phyloP scores from a whole-genome alignment of 2,797 vertebrate genomes.

The Melanotaenia parkinsoni region DNA sequence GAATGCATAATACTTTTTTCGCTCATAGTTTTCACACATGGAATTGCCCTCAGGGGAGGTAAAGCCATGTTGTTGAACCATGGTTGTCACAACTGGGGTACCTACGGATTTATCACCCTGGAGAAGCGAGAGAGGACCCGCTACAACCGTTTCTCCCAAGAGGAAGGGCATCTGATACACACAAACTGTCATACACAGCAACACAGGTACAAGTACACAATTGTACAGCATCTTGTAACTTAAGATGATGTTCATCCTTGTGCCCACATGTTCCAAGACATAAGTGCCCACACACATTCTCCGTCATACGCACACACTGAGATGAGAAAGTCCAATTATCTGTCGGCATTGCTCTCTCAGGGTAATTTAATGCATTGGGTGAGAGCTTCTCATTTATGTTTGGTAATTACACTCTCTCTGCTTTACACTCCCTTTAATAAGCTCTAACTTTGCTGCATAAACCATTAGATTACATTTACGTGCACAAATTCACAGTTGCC shows the following conservation, averaged over 20 bases:
- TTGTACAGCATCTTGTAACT: slow-evolving; percentile 40
- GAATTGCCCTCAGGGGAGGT: slow-evolving; percentile 32
- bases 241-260: slow-evolving; percentile 39
- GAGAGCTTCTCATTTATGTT: slow-evolving; percentile 84
- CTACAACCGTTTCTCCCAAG: slow-evolving; percentile 39
- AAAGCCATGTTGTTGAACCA: slow-evolving; percentile 49
- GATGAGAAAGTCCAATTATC: slow-evolving; percentile 83
- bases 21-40: slow-evolving; percentile 3
- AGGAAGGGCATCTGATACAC: slow-evolving; percentile 52
- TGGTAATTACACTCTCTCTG: slow-evolving; percentile 83
- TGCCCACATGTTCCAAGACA: slow-evolving; percentile 19
- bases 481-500: slow-evolving; percentile 23
- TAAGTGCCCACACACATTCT: background rate
- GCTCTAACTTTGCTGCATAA: slow-evolving; percentile 79
- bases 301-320: slow-evolving; percentile 25
- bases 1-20: background rate
- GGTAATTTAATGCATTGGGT: slow-evolving; percentile 82
- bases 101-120: slow-evolving; percentile 58
- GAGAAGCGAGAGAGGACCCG: slow-evolving; percentile 39
- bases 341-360: slow-evolving; percentile 77
- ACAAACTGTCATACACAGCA: slow-evolving; percentile 10
- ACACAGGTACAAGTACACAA: slow-evolving; percentile 20
- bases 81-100: slow-evolving; percentile 59
- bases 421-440: slow-evolving; percentile 83
- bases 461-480: slow-evolving; percentile 66